Evolutionary conservation across 2,888 invertebrate genomes (phyloP).

Genomic region (Ennomos erosarius): DNA sequence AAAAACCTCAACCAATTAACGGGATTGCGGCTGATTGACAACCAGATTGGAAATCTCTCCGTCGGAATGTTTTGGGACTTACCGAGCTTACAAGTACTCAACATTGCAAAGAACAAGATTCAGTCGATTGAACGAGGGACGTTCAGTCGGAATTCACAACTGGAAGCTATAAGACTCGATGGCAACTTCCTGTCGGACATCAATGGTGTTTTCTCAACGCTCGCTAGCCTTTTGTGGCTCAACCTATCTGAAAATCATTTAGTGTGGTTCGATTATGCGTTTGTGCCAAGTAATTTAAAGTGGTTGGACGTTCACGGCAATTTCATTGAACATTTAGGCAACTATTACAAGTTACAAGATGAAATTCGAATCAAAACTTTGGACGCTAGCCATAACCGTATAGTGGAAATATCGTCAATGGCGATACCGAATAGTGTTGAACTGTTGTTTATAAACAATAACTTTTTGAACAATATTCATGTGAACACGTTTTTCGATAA

Average conservation of each 20-base stretch:
- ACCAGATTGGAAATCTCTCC: slow-evolving; percentile 93
- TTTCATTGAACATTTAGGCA: slow-evolving; percentile 94
- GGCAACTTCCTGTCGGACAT: slow-evolving; percentile 95
- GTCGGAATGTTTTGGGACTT: slow-evolving; percentile 95
- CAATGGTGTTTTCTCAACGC: slow-evolving; percentile 94
- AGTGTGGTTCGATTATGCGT: slow-evolving; percentile 97
- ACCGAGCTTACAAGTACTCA: slow-evolving; percentile 93
- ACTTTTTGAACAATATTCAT: slow-evolving; percentile 92
- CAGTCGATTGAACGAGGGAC: slow-evolving; percentile 93
- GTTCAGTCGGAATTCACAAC: slow-evolving; percentile 91
- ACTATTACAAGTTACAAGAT: slow-evolving; percentile 94
- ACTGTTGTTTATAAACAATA: slow-evolving; percentile 94
- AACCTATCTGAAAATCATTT: slow-evolving; percentile 96
- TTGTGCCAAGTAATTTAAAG: slow-evolving; percentile 94
- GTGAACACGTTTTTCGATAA: slow-evolving; percentile 95
- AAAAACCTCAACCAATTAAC: slow-evolving; percentile 94
- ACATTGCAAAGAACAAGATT: slow-evolving; percentile 95
- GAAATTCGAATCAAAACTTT: slow-evolving; percentile 93
- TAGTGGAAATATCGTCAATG: slow-evolving; percentile 92
- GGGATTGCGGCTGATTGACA: slow-evolving; percentile 94
- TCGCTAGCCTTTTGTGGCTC: slow-evolving; percentile 93
- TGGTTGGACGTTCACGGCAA: slow-evolving; percentile 97
- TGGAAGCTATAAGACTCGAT: slow-evolving; percentile 95
- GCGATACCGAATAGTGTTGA: slow-evolving; percentile 95
- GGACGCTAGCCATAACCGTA: slow-evolving; percentile 95